Evolutionary conservation across 2,888 invertebrate species (phyloP).

Genomic region (Automeris io): DNA sequence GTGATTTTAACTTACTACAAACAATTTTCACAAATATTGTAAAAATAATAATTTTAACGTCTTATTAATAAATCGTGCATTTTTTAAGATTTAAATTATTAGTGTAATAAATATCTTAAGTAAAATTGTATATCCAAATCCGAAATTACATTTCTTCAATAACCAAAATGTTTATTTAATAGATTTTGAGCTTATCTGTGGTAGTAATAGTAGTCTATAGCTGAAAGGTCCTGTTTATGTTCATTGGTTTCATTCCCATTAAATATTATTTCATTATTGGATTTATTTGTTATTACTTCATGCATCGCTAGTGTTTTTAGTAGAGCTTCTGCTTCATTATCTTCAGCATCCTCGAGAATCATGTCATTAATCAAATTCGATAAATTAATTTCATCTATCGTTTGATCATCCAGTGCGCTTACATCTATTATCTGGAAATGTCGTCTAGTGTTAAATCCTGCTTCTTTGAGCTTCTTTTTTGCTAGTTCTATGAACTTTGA

Average conservation of each 20-base stretch:
- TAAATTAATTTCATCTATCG: slow-evolving; percentile 56
- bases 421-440: slow-evolving; percentile 14
- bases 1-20: no score
- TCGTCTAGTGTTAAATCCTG: slow-evolving; percentile 39
- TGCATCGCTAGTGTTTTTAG: slow-evolving; percentile 50
- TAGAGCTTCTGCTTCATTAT: slow-evolving; percentile 46
- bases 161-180: no score
- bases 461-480: slow-evolving; percentile 51
- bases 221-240: no score
- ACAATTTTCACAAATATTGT: no score
- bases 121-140: no score
- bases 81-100: no score
- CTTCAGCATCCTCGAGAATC: slow-evolving; percentile 42
- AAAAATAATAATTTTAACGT: no score
- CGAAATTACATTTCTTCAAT: no score
- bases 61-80: no score
- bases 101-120: no score
- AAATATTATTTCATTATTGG: not conserved
- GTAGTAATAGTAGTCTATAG: no score
- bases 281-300: slow-evolving; percentile 32
- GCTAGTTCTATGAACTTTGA: slow-evolving; percentile 55
- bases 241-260: not conserved
- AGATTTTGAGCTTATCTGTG: no score
- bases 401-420: slow-evolving; percentile 37
- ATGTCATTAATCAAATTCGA: slow-evolving; percentile 55